Evolutionary conservation across 2,113 vertebrate species (phyloP), one percentile per base, ranked within the genome.

Genomic region (Pongo pygmaeus): DNA sequence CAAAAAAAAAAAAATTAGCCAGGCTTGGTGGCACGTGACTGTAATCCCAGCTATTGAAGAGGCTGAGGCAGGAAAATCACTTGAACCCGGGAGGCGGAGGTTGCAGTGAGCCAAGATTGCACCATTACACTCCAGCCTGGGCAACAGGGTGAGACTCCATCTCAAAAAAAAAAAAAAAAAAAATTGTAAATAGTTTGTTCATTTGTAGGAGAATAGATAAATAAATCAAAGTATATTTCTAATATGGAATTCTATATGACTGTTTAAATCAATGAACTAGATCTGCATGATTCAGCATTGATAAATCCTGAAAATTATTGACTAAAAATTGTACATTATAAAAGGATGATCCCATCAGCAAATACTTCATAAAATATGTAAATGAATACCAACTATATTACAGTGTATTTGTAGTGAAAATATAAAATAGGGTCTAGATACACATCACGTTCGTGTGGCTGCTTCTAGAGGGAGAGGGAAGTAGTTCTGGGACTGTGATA

Each of bases 301-400:
- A 81, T 43, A 86, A 90, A 78, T 93, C 48, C 43, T 55, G 14
- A 85, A 89, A 93, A 50, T 32, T 52, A 30, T 64, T 23, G 35
- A 89, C 77, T 84, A 52, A 59, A 95, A 81, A 95, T 48, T 80
- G 4, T 86, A 96, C 8, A 38, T 88, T 67, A 75, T 70, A 38
- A 67, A 91, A 57, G 64, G 69, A 40, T 92, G 40, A 78, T 74
- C 20, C 22, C 13, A 59, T 79, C 6, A 84, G 80, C 10, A 93
- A 88, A 18, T 75, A 93, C 59, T 89, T 80, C 80, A 27, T 85
- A 91, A 93, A 87, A 89, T 79, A 67, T 7, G 48, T 23, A 95
- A 93, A 81, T 6, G 27, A 67, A 74, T 13, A n/a, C 40, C 83
- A 32, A 6, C 4, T 46, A 25, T 61, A 61, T 12, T 61, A 61